Evolutionary conservation across 2,797 vertebrate genomes (phyloP), one percentile per base, ranked within the genome.

Genomic region (Oophaga sylvatica): DNA sequence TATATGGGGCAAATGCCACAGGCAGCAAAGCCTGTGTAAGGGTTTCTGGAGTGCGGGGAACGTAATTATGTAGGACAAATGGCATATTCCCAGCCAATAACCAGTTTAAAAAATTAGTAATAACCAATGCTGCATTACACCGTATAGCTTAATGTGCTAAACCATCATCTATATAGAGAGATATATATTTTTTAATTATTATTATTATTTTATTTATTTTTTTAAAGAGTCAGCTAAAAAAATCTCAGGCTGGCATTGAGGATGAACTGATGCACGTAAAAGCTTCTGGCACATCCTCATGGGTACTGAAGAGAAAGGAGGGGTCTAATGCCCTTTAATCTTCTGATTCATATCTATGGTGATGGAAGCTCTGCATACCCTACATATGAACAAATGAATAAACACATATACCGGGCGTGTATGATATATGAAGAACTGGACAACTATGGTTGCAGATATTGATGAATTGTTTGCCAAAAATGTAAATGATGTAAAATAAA

Each of bases 1-100:
- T 86, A 89, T 86, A 79, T 83, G 88, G 88, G 88, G 88, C 83
- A 86, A 83, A 31, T 73, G 88, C 88, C 80, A 85, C 73, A 81
- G 88, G 88, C 88, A 73, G 73, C 45, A 56, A 9, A 73, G 73
- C 48, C 80, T 71, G 56, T 78, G 29, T 31, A 83, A 63, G 56
- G 53, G 53, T 82, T 12, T 77, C 67, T 31, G 82, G 31, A 59
- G 13, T 60, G 68, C 29, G 45, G 71, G 68, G 62, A 80, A 70
- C 57, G 60, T 26, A 22, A 76, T 79, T 41, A 83, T 86, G 79
- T 63, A 71, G 31, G 80, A 59, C 84, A 86, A 83, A 41, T 76
- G 45, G 59, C 12, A 67, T 45, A 59, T 75, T 65, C 15, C 67
- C 45, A 81, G 63, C 45, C 22, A 62, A 56, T n/a, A 57, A 9